These are phyloP conservation scores for Poeciliopsis turneri DNA, from an alignment of 2,797 vertebrate species.

Conservation along the genomic window DNA sequence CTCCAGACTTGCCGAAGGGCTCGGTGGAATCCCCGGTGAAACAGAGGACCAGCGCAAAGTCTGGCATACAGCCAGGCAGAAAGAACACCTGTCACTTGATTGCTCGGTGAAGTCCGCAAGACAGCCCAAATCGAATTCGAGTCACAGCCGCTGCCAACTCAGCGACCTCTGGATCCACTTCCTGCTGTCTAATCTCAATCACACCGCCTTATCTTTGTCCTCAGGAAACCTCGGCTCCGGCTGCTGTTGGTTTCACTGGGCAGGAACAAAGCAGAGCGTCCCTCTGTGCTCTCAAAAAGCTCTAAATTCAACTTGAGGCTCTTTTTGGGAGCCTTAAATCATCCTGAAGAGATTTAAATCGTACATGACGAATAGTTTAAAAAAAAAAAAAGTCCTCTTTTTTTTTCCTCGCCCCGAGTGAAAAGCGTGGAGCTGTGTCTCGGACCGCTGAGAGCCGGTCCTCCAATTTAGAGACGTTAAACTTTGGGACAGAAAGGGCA, in stretches of 20 bases:
- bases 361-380: background rate
- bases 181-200: slow-evolving; percentile 1
- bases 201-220: background rate
- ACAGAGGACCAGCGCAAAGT: background rate
- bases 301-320: background rate
- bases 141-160: background rate
- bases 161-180: background rate
- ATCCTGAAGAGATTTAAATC: background rate
- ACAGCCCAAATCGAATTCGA: slow-evolving; percentile 10
- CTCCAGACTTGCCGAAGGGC: background rate
- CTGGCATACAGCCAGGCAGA: background rate
- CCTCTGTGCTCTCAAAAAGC: background rate
- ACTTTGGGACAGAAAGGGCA: background rate
- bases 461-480: background rate
- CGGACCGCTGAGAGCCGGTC: background rate
- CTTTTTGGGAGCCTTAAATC: background rate
- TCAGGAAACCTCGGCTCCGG: background rate
- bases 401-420: no score
- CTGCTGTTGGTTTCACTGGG: background rate
- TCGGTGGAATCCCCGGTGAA: background rate
- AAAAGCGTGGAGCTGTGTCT: background rate
- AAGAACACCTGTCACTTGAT: background rate
- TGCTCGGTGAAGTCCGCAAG: background rate
- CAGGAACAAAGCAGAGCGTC: background rate
- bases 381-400: no score